Conservation (phyloP, 1,140 invertebrate genomes). For the Melanaphis sacchari region DNA sequence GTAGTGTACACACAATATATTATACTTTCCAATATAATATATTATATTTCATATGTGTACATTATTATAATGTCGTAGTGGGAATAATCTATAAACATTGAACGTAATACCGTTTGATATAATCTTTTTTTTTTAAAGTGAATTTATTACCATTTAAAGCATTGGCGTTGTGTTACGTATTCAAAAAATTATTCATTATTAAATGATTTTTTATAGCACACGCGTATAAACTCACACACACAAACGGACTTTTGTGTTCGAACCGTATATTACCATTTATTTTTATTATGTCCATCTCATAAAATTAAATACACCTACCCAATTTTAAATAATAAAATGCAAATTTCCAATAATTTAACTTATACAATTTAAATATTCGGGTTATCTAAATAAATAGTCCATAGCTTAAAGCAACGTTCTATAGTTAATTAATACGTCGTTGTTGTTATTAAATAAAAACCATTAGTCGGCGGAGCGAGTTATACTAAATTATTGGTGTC, state of each 20-base stretch:
- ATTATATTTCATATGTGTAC: background rate
- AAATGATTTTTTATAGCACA: conserved; percentile 14
- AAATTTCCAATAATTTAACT: conserved; percentile 27
- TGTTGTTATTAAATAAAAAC: conserved; percentile 25
- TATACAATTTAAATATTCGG: conserved; percentile 19
- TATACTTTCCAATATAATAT: background rate
- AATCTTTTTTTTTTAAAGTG: conserved; percentile 21
- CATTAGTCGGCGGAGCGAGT: background rate
- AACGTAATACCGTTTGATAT: background rate
- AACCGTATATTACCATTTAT: conserved; percentile 4
- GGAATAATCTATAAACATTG: background rate
- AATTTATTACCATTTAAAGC: conserved; percentile 44
- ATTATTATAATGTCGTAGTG: background rate
- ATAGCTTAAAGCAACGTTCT: background rate
- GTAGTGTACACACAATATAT: background rate
- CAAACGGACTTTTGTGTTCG: background rate
- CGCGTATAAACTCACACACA: no score
- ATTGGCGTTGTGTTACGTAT: background rate
- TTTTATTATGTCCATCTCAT: conserved; percentile 32
- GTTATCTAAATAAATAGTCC: conserved; percentile 44
- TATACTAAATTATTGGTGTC: conserved; percentile 49
- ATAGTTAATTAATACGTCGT: conserved; percentile 41
- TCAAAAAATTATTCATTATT: conserved; percentile 44
- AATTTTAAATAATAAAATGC: conserved; percentile 40
- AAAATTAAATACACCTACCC: conserved; percentile 43